phyloP scores from a whole-genome alignment of 2,797 vertebrate species.

The Eidolon dupreanum region DNA sequence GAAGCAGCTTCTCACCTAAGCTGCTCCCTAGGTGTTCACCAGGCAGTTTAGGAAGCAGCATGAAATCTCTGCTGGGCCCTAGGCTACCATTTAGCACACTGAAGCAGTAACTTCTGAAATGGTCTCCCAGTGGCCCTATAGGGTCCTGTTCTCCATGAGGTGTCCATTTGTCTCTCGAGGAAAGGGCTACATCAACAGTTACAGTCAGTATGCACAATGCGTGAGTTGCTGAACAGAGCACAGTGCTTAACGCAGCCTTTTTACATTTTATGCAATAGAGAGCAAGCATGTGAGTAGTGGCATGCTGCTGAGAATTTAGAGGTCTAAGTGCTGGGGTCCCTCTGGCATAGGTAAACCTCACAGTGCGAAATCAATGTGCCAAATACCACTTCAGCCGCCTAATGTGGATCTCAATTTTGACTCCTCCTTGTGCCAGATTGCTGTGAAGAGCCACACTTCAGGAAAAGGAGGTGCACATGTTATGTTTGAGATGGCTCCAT shows the following conservation, averaged over 20 bases:
- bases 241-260: not conserved
- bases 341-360: not conserved
- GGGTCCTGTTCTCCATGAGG: not conserved
- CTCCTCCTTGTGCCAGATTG: not conserved
- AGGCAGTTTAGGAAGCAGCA: slow-evolving; percentile 43
- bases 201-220: rapidly evolving
- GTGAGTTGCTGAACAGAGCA: not conserved
- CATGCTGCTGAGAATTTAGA: not conserved
- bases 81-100: slow-evolving; percentile 46
- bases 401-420: not conserved
- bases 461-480: not conserved
- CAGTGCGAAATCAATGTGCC: rapidly evolving
- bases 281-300: no score
- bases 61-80: not conserved
- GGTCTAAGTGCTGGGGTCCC: not conserved
- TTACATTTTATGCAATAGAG: not conserved
- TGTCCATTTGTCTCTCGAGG: not conserved
- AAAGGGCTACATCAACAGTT: not conserved
- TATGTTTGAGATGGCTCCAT: not conserved
- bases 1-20: slow-evolving; percentile 57
- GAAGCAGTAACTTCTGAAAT: slow-evolving; percentile 39
- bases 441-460: not conserved
- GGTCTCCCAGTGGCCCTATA: not conserved
- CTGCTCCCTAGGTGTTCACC: slow-evolving; percentile 42
- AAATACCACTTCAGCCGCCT: no score